phyloP scores from a whole-genome alignment of 2,113 vertebrate genomes.

The Nothobranchius kuhntae region DNA sequence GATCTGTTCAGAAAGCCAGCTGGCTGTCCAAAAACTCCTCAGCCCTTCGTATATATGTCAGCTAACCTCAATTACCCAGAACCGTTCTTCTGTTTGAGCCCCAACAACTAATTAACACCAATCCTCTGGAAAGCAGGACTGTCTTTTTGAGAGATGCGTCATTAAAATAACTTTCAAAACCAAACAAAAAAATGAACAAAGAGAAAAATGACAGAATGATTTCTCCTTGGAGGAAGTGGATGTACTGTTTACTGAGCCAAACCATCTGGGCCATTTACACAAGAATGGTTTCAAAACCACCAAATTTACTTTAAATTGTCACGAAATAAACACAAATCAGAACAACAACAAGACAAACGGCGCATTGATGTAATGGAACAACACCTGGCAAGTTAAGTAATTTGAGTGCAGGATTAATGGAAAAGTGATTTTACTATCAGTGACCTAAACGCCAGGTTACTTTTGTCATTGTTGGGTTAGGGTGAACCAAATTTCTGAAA shows the following conservation, averaged over 20 bases:
- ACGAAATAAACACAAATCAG: not conserved
- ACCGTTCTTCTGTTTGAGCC: not conserved
- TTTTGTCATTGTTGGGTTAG: not conserved
- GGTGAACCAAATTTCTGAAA: constrained; percentile 19
- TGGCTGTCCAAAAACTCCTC: constrained; percentile 43
- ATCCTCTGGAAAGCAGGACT: constrained; percentile 13
- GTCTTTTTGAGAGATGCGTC: not conserved
- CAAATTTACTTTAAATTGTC: constrained; percentile 9
- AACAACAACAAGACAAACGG: not conserved
- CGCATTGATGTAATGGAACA: not conserved
- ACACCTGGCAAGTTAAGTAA: constrained; percentile 5
- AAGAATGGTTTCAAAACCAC: constrained; percentile 3
- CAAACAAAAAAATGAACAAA: constrained; percentile 19
- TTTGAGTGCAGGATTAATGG: too few species aligned
- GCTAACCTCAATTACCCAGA: constrained; percentile 11
- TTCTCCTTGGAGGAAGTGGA: constrained; percentile 15
- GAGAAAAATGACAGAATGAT: constrained; percentile 14
- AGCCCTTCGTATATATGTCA: constrained; percentile 50
- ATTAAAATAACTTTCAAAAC: constrained; percentile 6
- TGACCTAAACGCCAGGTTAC: too few species aligned
- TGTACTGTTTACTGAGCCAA: constrained; percentile 9
- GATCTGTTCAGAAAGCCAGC: constrained; percentile 38
- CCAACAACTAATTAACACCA: not conserved
- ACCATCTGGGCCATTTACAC: constrained; percentile 40
- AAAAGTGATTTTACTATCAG: too few species aligned